A percentile compares a stretch with the other conserved stretches of the same genome.
These are phyloP conservation scores for Unio pictorum DNA, from an alignment of 2,888 invertebrate genomes.

Conservation along the genomic window DNA sequence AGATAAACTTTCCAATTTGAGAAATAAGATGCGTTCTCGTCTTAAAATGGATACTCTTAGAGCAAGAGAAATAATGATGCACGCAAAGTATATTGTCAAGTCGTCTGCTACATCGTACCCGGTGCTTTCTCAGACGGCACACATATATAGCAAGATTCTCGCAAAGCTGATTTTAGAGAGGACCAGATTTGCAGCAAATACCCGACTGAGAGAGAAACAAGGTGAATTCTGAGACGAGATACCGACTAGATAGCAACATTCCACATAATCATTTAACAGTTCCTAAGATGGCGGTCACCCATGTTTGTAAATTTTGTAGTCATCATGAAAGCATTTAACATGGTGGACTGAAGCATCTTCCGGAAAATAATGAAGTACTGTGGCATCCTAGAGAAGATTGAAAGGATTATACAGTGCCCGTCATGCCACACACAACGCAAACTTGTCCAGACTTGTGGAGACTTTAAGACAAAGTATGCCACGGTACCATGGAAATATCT, in stretches of 20 bases:
- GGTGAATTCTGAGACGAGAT: neutral
- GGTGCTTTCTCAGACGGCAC: too few relatives aligned
- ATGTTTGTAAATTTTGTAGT: conserved; percentile 2
- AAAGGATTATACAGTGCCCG: conserved; percentile 3
- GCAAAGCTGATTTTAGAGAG: neutral
- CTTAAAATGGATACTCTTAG: too few relatives aligned
- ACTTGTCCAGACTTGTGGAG: neutral
- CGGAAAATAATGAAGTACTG: conserved; percentile 10
- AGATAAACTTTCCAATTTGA: too few relatives aligned
- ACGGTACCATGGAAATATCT: too few relatives aligned
- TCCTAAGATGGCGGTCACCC: neutral
- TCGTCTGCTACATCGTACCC: too few relatives aligned
- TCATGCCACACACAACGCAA: conserved; percentile 1
- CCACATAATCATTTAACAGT: conserved; percentile 7
- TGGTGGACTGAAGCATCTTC: conserved; percentile 2
- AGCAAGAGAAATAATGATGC: too few relatives aligned
- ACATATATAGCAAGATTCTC: conserved; percentile 1
- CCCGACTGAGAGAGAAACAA: conserved; percentile 1
- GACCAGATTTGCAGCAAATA: neutral
- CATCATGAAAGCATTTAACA: conserved; percentile 12
- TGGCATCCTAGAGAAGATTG: conserved; percentile 4
- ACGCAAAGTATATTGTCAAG: too few relatives aligned
- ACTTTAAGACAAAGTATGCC: too few relatives aligned
- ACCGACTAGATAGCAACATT: conserved; percentile 7
- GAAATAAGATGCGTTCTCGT: too few relatives aligned